Evolutionary conservation across 1,140 invertebrate species (phyloP), one percentile per base, ranked within the genome.

Genomic region (Lycorma delicatula): DNA sequence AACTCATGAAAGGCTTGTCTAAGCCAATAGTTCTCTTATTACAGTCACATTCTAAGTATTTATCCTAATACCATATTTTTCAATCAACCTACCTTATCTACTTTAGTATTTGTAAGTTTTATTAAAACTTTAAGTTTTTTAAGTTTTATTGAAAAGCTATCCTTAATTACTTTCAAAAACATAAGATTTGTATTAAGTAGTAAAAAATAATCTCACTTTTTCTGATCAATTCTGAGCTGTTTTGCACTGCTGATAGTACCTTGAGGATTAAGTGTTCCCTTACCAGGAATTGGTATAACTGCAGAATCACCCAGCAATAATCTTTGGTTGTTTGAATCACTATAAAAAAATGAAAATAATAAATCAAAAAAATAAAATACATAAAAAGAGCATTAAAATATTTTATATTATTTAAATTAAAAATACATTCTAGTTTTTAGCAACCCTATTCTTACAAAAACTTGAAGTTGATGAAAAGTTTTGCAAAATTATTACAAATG

Each of bases 291-390:
- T 7, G 89, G 88, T 66, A 94, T 81, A 77, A 92, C 88, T 1
- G 91, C 90, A 0, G 90, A 93, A 72, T 95, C 92, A 26, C 91
- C 91, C 44, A 94, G 71, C 64, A 94, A 77, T 50, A 93, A 75
- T 23, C 92, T 78, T 67, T 95, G 91, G 73, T 93, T 93, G 66
- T 94, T 94, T 1, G 90, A 93, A 70, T 95, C 91, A 66, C 88
- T 91, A 67, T 31, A 77, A 78, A 31, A 54, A 38, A 36, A 16
- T 57, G 9, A 56, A 29, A 59, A 47, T 34, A 23, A 56, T n/a
- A 56, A 20, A 20, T 13, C 16, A 44, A 50, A 52, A 9, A n/a
- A 36, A 12, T 18, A 23, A 38, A 59, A 28, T 47, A 38, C 28
- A 26, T 26, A 29, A n/a, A 52, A 13, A 22, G 7, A 13, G 18